Evolutionary conservation across 64 coral and sea anemone genomes (phyloP).

Genomic region (Pocillopora damicornis): DNA sequence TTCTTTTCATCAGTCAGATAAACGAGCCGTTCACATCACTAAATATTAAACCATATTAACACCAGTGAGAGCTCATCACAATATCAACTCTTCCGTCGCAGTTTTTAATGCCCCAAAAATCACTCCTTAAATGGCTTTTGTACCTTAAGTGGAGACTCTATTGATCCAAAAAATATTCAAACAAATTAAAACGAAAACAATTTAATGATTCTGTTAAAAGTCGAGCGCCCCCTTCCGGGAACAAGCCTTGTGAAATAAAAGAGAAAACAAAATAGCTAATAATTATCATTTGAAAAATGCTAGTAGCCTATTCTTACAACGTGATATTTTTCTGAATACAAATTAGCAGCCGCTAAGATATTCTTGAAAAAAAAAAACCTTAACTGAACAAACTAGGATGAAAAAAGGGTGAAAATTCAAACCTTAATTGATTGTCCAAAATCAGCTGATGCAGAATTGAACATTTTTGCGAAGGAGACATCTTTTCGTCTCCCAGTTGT

Average conservation of each 20-base stretch:
- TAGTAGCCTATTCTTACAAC: neutral
- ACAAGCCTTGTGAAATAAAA: neutral
- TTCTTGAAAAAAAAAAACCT: neutral
- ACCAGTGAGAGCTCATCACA: neutral
- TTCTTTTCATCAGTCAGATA: neutral
- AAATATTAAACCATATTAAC: neutral
- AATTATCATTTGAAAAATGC: neutral
- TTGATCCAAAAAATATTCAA: constrained; percentile 22
- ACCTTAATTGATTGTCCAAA: neutral
- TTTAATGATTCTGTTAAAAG: constrained; percentile 10
- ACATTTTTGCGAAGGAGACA: neutral
- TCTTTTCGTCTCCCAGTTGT: neutral
- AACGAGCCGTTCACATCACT: neutral
- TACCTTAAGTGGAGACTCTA: neutral
- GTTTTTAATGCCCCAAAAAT: neutral
- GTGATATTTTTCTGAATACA: neutral
- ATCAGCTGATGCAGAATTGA: neutral
- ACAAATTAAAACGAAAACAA: constrained; percentile 32
- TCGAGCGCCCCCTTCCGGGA: constrained; percentile 5
- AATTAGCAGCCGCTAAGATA: neutral
- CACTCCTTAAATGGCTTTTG: neutral
- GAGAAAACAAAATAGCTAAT: neutral
- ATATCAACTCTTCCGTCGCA: neutral
- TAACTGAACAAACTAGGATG: neutral
- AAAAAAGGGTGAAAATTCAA: neutral